Evolutionary conservation across 2,113 vertebrate genomes (phyloP).

Genomic region (Psammodynastes pulverulentus): DNA sequence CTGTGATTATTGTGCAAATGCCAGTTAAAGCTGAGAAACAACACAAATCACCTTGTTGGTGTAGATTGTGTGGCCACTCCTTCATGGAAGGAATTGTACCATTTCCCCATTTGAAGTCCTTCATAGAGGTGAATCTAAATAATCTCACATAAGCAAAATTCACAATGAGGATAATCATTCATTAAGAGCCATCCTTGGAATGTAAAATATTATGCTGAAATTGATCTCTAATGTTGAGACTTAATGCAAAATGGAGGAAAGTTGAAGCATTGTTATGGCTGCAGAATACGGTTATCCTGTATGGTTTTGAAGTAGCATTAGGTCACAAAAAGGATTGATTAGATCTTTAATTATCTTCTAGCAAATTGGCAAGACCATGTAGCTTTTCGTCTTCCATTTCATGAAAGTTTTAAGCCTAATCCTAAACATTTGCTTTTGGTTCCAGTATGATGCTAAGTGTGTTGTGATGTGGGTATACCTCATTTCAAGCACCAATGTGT

Average conservation of each 20-base stretch:
- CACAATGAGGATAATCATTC: neutral
- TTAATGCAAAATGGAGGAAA: constrained; percentile 38
- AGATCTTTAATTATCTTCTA: constrained; percentile 49
- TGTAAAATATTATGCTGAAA: neutral
- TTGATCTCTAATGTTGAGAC: constrained; percentile 8
- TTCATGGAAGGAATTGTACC: neutral
- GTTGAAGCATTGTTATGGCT: constrained; percentile 29
- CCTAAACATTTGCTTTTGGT: constrained; percentile 2
- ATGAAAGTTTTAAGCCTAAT: constrained; percentile 19
- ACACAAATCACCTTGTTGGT: neutral
- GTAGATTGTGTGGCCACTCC: neutral
- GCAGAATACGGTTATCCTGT: constrained; percentile 44
- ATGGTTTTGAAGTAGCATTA: constrained; percentile 28
- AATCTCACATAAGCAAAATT: neutral
- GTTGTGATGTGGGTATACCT: neutral
- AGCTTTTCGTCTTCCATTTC: constrained; percentile 66
- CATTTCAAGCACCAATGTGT: neutral
- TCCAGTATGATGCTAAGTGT: neutral
- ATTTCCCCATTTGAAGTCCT: neutral
- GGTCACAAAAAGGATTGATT: constrained; percentile 26
- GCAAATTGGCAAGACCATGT: constrained; percentile 48
- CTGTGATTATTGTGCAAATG: neutral
- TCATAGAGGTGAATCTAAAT: neutral
- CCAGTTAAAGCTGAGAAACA: neutral
- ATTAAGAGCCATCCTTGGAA: neutral